Evolutionary conservation across 1,140 invertebrate species (phyloP), one percentile per base, ranked within the genome.

Genomic region (Camponotus floridanus): DNA sequence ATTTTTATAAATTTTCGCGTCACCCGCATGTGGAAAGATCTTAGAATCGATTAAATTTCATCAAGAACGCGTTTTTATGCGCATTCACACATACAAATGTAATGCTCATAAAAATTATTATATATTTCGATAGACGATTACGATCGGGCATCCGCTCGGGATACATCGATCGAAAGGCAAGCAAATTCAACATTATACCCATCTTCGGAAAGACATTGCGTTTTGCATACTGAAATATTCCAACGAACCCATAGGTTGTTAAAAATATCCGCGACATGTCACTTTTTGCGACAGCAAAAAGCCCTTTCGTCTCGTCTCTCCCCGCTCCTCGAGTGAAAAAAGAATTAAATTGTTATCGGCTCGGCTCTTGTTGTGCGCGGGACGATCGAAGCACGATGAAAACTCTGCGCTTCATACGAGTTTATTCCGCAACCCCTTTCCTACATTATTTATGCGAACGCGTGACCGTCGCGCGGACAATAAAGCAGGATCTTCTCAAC

Each of bases 401-500:
- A 83, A 83, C 79, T 61, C 68, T 3, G 15, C 48, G 68, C 51
- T 21, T 74, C 55, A 62, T 61, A 61, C 68, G 67, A 83, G 79
- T 83, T 83, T 83, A 83, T 73, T 83, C 68, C 68, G 79, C 68
- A 83, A 83, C 79, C 79, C 79, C 68, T 83, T 83, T 74, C 42
- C 68, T 83, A 59, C 68, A 83, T 83, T 83, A 83, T 83, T 83
- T 74, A 83, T 39, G 31, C 51, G 68, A 36, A 48, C 79, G 79
- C 79, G 51, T 81, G 79, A 81, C 79, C 79, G 67, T 55, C 73
- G 48, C 79, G 76, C 76, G 55, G 61, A 68, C 79, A 73, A 83
- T 83, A 83, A 83, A 83, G 79, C 68, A 74, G 39, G 42, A 83
- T 18, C 67, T 83, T 74, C 79, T 83, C 61, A 57, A 42, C 73